Base-by-base conservation (phyloP, 2,888 invertebrate species). In the Caenorhabditis sp. region DNA sequence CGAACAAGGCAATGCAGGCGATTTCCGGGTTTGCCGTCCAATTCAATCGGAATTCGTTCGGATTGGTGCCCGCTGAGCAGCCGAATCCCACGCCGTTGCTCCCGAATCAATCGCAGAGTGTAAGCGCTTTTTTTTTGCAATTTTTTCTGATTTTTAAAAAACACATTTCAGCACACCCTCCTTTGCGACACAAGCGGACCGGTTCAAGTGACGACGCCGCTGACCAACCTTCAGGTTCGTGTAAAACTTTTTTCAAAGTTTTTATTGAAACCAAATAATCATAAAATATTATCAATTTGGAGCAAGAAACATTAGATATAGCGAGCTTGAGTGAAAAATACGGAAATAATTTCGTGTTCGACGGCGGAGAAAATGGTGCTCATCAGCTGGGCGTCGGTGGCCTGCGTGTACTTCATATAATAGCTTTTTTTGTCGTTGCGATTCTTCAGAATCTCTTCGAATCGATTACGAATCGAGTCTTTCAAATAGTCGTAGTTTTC, bases 21-120 rank as follows among this genome's bases (percentile, higher is more conserved):
- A 96, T 99, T 95, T 93, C 92, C 85, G 94, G 93, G 7, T 98
- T 99, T 91, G 98, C 98, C 13, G 94, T 99, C 89, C 98, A 99
- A 89, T 93, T 99, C 88, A 99, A 99, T 90, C 98, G 97, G 90
- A 99, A 99, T 52, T 88, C 86, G 63, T 99, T 99, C 91, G 98
- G 98, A 46, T 90, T 99, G 82, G 92, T 93, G 86, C 97, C 97
- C 5, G 93, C 93, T 15, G 92, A 94, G 39, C 94, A 94, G 0
- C 90, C 98, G 74, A 93, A 94, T 87, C 93, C 96, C 22, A 93
- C 94, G 0, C 90, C 96, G 55, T 93, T 93, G 70, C 94, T 95
- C 2, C 87, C 88, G 2, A 93, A 94, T 80, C 93, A 94, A 88
- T 92, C 92, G 50, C 86, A 93, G 53, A 95, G 95, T 88, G 93